phyloP scores from a whole-genome alignment of 2,797 vertebrate species.

The Pelodytes ibericus region DNA sequence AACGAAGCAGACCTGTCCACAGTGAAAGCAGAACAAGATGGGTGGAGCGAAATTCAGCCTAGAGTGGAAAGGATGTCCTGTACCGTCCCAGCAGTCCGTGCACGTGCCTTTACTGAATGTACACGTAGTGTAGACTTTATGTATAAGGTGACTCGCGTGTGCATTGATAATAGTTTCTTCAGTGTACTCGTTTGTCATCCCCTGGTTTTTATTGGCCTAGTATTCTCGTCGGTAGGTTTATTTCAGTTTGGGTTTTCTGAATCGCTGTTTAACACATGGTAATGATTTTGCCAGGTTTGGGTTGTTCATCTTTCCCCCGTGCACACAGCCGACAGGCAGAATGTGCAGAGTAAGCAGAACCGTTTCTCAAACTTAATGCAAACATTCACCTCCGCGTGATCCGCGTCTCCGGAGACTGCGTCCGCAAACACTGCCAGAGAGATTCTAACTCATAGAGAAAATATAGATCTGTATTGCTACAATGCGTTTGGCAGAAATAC shows the following conservation, averaged over 20 bases:
- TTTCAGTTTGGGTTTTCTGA: background rate
- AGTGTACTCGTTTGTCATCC: background rate
- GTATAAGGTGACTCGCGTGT: no score
- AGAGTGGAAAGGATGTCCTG: no score
- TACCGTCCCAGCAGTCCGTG: no score
- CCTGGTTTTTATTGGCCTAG: background rate
- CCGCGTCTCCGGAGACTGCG: constrained; percentile 60
- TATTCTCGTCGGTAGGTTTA: background rate
- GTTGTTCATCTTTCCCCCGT: constrained; percentile 48
- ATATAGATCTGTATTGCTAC: background rate
- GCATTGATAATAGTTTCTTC: no score
- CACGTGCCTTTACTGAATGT: no score
- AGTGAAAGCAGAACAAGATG: no score
- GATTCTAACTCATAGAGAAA: constrained; percentile 5
- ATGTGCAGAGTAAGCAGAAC: constrained; percentile 50
- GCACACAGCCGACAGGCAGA: constrained; percentile 29
- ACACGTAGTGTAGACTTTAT: no score
- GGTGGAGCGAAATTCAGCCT: no score
- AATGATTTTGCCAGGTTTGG: constrained; percentile 47
- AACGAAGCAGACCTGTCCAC: no score
- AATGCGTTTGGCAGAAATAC: background rate
- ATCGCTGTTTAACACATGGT: constrained; percentile 39
- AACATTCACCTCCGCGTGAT: constrained; percentile 53
- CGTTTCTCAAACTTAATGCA: constrained; percentile 30
- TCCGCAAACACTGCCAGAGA: constrained; percentile 60